Evolutionary conservation across 92 coral and sea anemone genomes (phyloP).

Genomic region (Pocillopora meandrina): DNA sequence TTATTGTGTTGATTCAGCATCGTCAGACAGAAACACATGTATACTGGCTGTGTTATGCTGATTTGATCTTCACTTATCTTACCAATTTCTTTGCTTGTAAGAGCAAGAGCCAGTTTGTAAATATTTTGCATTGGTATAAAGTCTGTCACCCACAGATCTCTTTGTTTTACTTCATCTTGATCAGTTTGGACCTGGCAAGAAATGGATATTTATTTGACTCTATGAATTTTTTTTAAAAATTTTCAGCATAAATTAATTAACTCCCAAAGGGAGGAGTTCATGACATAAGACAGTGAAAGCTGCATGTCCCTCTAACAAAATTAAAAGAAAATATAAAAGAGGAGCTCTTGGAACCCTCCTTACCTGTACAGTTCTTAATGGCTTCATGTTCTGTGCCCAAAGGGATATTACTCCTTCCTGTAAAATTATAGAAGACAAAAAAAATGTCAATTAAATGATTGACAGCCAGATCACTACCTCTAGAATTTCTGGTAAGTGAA

Average conservation of each 20-base stretch:
- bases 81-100: constrained; percentile 99
- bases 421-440: background rate
- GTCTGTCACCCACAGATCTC: constrained; percentile 99
- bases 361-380: constrained; percentile 83
- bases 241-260: no score
- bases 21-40: background rate
- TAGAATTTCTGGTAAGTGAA: background rate
- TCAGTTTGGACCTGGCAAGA: constrained; percentile 83
- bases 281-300: no score
- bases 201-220: no score
- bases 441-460: background rate
- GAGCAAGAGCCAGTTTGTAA: constrained; percentile 88
- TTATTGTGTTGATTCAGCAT: background rate
- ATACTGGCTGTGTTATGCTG: background rate
- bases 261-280: no score
- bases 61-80: background rate
- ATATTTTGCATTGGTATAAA: constrained; percentile 95
- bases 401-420: constrained; percentile 92
- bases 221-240: no score
- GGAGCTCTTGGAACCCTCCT: background rate
- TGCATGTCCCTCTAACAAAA: no score
- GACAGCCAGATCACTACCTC: background rate
- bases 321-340: no score
- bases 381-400: constrained; percentile 92
- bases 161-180: constrained; percentile 93